Evolutionary conservation across 92 coral and sea anemone genomes (phyloP).

Genomic region (Blastomussa wellsi): DNA sequence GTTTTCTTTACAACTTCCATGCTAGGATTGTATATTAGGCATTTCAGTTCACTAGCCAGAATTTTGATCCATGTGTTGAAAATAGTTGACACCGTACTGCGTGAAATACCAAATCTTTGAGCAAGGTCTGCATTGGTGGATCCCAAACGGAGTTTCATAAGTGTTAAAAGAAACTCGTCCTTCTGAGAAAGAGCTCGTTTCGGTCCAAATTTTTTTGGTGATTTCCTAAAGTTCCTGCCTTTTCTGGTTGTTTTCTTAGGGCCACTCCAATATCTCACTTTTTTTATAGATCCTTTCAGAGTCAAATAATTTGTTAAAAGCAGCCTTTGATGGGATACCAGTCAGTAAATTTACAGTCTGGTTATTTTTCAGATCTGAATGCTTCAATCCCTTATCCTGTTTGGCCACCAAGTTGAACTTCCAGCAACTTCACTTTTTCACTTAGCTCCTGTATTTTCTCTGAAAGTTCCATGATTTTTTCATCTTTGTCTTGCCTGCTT

Average conservation of each 20-base stretch:
- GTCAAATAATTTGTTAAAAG: slow-evolving; percentile 43
- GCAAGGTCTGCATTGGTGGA: slow-evolving; percentile 50
- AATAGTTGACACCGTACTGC: slow-evolving; percentile 42
- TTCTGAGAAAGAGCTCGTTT: slow-evolving; percentile 45
- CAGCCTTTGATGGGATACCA: slow-evolving; percentile 62
- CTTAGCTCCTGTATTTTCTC: slow-evolving; percentile 53
- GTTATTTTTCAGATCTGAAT: slow-evolving; percentile 51
- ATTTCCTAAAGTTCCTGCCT: slow-evolving; percentile 33
- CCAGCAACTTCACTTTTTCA: slow-evolving; percentile 40
- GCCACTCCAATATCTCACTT: slow-evolving; percentile 63
- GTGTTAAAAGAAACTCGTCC: slow-evolving; percentile 53
- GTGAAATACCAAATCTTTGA: slow-evolving; percentile 59
- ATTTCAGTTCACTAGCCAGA: slow-evolving; percentile 56
- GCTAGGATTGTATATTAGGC: slow-evolving; percentile 55
- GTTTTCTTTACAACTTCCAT: slow-evolving; percentile 48
- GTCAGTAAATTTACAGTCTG: slow-evolving; percentile 48
- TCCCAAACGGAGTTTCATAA: slow-evolving; percentile 44
- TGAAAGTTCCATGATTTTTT: slow-evolving; percentile 31
- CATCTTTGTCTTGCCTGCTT: slow-evolving; percentile 52
- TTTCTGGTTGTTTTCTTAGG: slow-evolving; percentile 55
- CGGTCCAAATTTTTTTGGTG: slow-evolving; percentile 51
- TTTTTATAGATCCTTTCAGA: slow-evolving; percentile 41
- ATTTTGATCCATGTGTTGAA: slow-evolving; percentile 71
- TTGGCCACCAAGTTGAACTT: slow-evolving; percentile 47
- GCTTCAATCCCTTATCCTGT: slow-evolving; percentile 43